Evolutionary conservation across 2,888 invertebrate genomes (phyloP).

Genomic region (Minunthozetes semirufus): DNA sequence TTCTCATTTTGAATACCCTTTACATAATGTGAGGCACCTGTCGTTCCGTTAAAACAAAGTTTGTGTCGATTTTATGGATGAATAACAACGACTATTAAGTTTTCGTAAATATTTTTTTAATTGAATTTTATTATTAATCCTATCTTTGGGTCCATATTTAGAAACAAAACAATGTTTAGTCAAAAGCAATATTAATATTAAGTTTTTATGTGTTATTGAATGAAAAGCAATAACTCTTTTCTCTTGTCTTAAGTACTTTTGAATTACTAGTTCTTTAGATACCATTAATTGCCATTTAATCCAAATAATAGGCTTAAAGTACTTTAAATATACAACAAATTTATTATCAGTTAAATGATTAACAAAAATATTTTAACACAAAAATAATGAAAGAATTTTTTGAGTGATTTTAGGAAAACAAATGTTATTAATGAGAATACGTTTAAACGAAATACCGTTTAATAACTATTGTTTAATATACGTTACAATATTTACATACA

Average conservation of each 20-base stretch:
- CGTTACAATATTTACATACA: constrained; percentile 26
- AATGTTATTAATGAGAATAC: background rate
- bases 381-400: constrained; percentile 1
- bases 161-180: constrained; percentile 23
- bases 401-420: background rate
- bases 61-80: background rate
- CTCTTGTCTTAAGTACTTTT: constrained; percentile 28
- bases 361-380: background rate
- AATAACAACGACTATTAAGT: constrained; percentile 24
- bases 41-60: background rate
- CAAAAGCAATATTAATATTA: constrained; percentile 25
- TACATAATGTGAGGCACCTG: constrained; percentile 57
- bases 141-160: constrained; percentile 29
- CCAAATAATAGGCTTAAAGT: background rate
- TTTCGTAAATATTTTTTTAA: constrained; percentile 15
- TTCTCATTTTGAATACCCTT: constrained; percentile 87
- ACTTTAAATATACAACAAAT: constrained; percentile 3
- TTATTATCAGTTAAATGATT: background rate
- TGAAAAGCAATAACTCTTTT: constrained; percentile 25
- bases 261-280: constrained; percentile 17
- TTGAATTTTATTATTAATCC: constrained; percentile 24
- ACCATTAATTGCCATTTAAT: constrained; percentile 9
- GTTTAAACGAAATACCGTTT: too few species aligned
- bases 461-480: background rate
- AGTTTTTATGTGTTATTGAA: constrained; percentile 25